phyloP scores from a whole-genome alignment of 2,888 invertebrate genomes.

The Drosophila cracens region DNA sequence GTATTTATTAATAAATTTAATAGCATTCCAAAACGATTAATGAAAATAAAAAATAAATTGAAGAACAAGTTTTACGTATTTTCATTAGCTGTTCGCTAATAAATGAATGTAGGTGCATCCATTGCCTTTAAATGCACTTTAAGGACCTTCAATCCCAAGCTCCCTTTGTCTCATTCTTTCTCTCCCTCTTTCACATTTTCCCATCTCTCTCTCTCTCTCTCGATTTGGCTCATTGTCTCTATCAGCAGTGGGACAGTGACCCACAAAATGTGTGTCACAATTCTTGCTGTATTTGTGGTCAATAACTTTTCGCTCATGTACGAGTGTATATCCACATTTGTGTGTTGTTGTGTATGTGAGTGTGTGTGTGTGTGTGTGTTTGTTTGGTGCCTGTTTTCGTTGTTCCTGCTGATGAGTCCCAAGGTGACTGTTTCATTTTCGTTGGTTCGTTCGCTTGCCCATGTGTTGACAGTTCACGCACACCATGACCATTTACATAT shows the following conservation, averaged over 20 bases:
- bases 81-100: background rate
- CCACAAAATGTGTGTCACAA: constrained; percentile 68
- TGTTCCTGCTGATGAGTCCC: constrained; percentile 69
- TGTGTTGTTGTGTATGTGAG: background rate
- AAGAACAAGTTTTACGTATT: background rate
- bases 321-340: constrained; percentile 5
- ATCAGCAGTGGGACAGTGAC: constrained; percentile 53
- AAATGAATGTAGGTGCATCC: background rate
- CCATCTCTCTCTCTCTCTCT: background rate
- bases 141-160: constrained; percentile 3
- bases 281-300: constrained; percentile 62
- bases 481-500: constrained; percentile 73
- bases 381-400: constrained; percentile 34
- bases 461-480: constrained; percentile 72
- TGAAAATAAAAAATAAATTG: background rate
- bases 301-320: constrained; percentile 38
- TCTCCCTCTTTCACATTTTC: background rate
- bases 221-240: constrained; percentile 4
- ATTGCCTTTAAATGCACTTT: background rate
- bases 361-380: constrained; percentile 21
- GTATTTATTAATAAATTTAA: background rate
- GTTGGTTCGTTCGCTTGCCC: constrained; percentile 59
- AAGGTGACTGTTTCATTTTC: constrained; percentile 78
- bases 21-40: background rate
- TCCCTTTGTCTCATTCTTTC: no score